Evolutionary conservation across 2,797 vertebrate species (phyloP).

Genomic region (Eulemur albifrons): DNA sequence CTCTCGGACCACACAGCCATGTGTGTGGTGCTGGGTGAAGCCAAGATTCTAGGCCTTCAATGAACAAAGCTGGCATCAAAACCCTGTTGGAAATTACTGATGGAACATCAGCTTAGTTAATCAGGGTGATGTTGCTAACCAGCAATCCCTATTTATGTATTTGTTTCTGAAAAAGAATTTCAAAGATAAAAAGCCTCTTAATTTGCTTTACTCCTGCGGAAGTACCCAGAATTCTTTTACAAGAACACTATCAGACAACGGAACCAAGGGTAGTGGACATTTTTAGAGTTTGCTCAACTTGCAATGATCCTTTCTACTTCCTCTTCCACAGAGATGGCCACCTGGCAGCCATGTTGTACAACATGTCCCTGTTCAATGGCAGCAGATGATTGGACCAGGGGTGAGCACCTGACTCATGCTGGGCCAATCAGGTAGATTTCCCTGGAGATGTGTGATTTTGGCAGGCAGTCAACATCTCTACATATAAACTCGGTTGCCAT

Average conservation of each 20-base stretch:
- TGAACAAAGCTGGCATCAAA: not conserved
- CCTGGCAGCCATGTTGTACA: not conserved
- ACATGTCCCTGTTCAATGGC: not conserved
- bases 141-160: not conserved
- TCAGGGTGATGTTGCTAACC: not conserved
- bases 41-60: not conserved
- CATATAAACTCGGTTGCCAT: not conserved
- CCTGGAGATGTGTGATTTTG: not conserved
- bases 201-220: not conserved
- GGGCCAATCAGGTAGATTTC: not conserved
- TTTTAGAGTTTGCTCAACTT: not conserved
- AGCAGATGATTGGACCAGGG: not conserved
- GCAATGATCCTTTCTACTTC: not conserved
- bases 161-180: conserved; percentile 1
- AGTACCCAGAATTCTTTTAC: not conserved
- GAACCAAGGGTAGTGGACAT: not conserved
- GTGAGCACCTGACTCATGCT: not conserved
- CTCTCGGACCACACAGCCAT: not conserved
- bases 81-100: not conserved
- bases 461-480: not conserved
- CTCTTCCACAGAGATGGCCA: not conserved
- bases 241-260: not conserved
- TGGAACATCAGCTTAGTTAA: not conserved
- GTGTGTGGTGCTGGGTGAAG: not conserved
- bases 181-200: not conserved